Conservation (phyloP, 2,797 vertebrate species). For the Nyctalus aviator region DNA sequence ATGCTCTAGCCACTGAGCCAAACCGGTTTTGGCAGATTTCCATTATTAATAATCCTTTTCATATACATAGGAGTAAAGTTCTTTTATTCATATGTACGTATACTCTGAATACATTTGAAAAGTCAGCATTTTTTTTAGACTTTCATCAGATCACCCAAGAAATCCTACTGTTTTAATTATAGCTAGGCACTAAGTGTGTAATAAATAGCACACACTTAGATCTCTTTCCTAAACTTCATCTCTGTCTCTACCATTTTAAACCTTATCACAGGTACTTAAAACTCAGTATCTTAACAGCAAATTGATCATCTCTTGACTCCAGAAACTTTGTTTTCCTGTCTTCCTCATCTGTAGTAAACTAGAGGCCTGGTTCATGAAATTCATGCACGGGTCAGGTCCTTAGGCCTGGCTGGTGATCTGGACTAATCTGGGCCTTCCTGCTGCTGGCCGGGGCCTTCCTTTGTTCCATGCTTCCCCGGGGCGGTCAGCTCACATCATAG, state of each 20-base stretch:
- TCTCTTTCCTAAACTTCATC: neutral
- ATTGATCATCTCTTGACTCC: neutral
- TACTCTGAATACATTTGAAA: neutral
- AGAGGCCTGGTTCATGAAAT: too few species aligned
- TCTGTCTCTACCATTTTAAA: neutral
- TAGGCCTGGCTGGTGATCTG: too few species aligned
- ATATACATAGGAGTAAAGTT: neutral
- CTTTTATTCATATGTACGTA: neutral
- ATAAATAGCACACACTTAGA: neutral
- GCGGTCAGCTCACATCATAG: too few species aligned
- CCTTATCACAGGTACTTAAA: conserved; percentile 4
- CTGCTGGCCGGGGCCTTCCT: too few species aligned
- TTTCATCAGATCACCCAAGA: neutral
- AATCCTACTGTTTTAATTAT: neutral
- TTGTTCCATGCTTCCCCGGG: too few species aligned
- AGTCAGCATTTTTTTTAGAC: neutral
- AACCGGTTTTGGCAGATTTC: neutral
- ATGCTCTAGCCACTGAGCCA: too few species aligned
- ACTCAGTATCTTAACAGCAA: neutral
- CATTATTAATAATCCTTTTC: neutral
- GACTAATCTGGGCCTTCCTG: too few species aligned
- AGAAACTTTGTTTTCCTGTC: neutral
- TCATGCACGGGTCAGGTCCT: too few species aligned
- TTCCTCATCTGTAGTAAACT: neutral
- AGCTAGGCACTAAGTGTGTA: neutral